phyloP scores from a whole-genome alignment of 2,888 invertebrate species.

The Andrena chrysosceles region DNA sequence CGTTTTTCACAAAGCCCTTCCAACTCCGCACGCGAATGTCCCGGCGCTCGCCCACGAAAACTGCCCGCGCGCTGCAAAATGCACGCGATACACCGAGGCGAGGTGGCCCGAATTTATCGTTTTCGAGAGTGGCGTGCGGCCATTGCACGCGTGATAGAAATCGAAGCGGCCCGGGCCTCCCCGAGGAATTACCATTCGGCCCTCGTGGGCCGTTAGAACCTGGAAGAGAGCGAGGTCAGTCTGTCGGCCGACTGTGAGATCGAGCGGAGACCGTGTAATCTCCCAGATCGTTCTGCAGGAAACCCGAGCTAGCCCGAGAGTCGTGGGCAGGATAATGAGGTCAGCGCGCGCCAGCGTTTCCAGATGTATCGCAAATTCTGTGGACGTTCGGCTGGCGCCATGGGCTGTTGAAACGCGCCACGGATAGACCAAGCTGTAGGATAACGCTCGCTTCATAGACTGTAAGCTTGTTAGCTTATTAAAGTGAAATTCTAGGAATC shows the following conservation, averaged over 20 bases:
- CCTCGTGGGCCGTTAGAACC: conserved; percentile 15
- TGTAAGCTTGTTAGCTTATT: too few species aligned
- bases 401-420: too few species aligned
- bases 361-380: conserved; percentile 36
- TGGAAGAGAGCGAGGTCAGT: conserved; percentile 55
- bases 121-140: not conserved
- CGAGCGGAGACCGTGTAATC: conserved; percentile 53
- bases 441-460: too few species aligned
- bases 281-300: conserved; percentile 43
- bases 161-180: conserved; percentile 19
- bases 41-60: not conserved
- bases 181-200: conserved; percentile 41
- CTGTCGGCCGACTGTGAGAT: conserved; percentile 42
- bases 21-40: not conserved
- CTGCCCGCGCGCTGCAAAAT: not conserved
- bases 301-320: conserved; percentile 37
- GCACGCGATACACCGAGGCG: not conserved
- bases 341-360: conserved; percentile 33
- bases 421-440: too few species aligned
- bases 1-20: not conserved
- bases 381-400: not conserved
- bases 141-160: conserved; percentile 23
- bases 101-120: not conserved
- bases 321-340: conserved; percentile 60
- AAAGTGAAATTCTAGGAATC: too few species aligned